Evolutionary conservation across 2,797 vertebrate species (phyloP), one percentile per base, ranked within the genome.

Genomic region (Molossus molossus): DNA sequence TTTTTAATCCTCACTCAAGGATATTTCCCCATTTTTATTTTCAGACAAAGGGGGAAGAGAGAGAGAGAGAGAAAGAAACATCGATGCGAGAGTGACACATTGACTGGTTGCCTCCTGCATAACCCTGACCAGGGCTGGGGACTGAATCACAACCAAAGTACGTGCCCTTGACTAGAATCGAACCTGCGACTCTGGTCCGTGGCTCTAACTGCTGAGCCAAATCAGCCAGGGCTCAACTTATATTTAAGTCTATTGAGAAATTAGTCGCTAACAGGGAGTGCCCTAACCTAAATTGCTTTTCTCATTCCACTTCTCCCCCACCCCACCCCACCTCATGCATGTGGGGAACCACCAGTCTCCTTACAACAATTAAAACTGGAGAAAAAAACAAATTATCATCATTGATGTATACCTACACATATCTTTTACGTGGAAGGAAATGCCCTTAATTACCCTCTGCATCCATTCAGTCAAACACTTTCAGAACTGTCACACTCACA

Each of bases 341-440:
- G 27, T 55, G 21, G 40, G 29, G 10, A 94, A 87, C 37, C n/a
- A 91, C 25, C 20, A 40, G 48, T 29, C 48, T 97, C 77, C 48
- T 23, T 21, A 12, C 14, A 95, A 60, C 75, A 93, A 79, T 69
- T 83, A 84, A 97, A 96, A 62, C 17, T 62, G 45, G 37, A 37
- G 25, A 21, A 50, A 75, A 73, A 79, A 81, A 57, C 11, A 80
- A 84, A 86, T 85, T 29, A 90, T 53, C 25, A 87, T 58, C 75
- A 81, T 0, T 45, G 53, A 82, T 72, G 23, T 80, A 9, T 76
- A 81, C 18, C 60, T 60, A 67, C 25, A 92, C 14, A 45, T 29
- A 50, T 48, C n/a, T 95, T 77, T 90, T 69, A 90, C 9, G 85
- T 15, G 21, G 45, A 88, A 93, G 11, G 29, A 88, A 91, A 93